phyloP scores from a whole-genome alignment of 2,888 invertebrate species.

The Lamellibrachia columna region DNA sequence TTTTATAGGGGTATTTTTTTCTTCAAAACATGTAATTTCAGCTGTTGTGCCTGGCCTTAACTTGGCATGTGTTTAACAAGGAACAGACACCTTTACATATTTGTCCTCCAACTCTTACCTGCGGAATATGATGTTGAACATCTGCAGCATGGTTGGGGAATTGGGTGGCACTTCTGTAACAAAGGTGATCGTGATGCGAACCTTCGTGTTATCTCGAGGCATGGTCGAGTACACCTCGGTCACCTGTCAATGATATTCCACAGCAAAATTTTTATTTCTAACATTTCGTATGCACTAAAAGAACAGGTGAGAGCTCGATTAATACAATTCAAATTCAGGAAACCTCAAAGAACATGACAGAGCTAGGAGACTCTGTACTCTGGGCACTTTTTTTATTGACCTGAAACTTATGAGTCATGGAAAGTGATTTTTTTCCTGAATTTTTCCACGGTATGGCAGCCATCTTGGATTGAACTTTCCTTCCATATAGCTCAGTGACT shows the following conservation, averaged over 20 bases:
- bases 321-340: not conserved
- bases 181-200: slow-evolving; percentile 53
- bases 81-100: no score
- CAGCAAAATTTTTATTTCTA: not conserved
- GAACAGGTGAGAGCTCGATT: no score
- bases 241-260: slow-evolving; percentile 41
- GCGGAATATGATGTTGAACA: slow-evolving; percentile 60
- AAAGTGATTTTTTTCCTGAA: no score
- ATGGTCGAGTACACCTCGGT: slow-evolving; percentile 50
- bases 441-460: no score
- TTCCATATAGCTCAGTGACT: no score
- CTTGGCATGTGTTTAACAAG: not conserved
- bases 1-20: no score
- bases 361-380: no score
- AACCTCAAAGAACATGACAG: not conserved
- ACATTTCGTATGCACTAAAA: no score
- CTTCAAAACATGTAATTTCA: no score
- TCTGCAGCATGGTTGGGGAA: slow-evolving; percentile 54
- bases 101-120: slow-evolving; percentile 41
- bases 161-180: slow-evolving; percentile 54
- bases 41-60: not conserved
- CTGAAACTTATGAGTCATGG: no score
- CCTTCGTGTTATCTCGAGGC: slow-evolving; percentile 46
- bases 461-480: no score
- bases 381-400: no score